A percentile compares a stretch with the other conserved stretches of the same genome.
Evolutionary conservation across 2,888 invertebrate genomes (phyloP).

Genomic region (Polyploca ridens): DNA sequence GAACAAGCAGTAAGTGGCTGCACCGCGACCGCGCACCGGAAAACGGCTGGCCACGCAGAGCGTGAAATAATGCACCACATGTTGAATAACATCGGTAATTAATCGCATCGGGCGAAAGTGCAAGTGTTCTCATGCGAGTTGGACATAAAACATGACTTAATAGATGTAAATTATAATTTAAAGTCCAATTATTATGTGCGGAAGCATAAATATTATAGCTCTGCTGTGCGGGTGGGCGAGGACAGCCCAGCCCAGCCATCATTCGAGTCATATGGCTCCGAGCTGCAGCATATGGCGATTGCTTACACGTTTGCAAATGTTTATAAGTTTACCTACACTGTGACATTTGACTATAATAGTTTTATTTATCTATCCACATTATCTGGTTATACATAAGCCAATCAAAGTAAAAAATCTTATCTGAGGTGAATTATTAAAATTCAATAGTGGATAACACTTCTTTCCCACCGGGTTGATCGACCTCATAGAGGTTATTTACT

Average conservation of each 20-base stretch:
- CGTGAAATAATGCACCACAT: slow-evolving; percentile 77
- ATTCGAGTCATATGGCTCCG: slow-evolving; percentile 41
- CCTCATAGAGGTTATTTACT: slow-evolving; percentile 50
- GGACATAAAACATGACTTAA: slow-evolving; percentile 57
- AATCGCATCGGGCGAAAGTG: slow-evolving; percentile 74
- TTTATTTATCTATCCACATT: no score
- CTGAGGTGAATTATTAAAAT: slow-evolving; percentile 17
- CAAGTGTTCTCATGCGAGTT: slow-evolving; percentile 75
- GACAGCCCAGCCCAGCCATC: slow-evolving; percentile 25
- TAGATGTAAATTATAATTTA: slow-evolving; percentile 49
- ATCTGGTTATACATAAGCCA: not conserved
- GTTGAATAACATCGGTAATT: slow-evolving; percentile 77
- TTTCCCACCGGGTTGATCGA: slow-evolving; percentile 54
- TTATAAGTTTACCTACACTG: not conserved
- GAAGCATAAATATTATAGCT: slow-evolving; percentile 40
- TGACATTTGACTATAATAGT: not conserved
- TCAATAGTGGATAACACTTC: slow-evolving; percentile 18
- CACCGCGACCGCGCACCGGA: slow-evolving; percentile 56
- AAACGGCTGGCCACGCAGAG: slow-evolving; percentile 59
- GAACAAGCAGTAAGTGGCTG: slow-evolving; percentile 25
- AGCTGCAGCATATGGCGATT: not conserved
- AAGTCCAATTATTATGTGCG: slow-evolving; percentile 14
- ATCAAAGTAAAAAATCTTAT: not conserved
- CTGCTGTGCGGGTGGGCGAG: slow-evolving; percentile 33
- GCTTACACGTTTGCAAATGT: slow-evolving; percentile 31